Conservation (phyloP, 1,140 invertebrate genomes). For the Leucophenga varia region DNA sequence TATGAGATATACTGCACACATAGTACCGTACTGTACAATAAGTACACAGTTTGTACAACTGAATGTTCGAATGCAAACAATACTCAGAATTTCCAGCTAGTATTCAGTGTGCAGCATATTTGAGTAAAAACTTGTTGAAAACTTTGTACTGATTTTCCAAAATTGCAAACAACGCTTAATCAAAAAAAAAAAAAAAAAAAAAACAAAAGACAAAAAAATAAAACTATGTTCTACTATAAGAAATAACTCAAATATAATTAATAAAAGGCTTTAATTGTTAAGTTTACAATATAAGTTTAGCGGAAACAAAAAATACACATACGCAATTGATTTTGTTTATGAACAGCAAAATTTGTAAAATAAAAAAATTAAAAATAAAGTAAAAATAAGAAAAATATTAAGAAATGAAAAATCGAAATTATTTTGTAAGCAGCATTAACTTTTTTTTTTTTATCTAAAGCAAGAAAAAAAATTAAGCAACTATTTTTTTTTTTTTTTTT, state of each 20-base stretch:
- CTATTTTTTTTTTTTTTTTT: constrained; percentile 27
- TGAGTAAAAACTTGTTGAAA: too few species aligned
- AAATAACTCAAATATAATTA: neutral
- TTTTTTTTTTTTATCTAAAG: too few species aligned
- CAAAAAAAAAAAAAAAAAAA: neutral
- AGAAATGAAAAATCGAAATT: constrained; percentile 5
- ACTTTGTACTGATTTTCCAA: constrained; percentile 23
- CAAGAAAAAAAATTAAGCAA: constrained; percentile 7
- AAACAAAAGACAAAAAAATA: constrained; percentile 1
- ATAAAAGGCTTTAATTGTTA: constrained; percentile 17
- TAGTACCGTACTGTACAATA: too few species aligned
- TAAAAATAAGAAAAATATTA: constrained; percentile 3
- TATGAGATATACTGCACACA: too few species aligned
- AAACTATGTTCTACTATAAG: too few species aligned
- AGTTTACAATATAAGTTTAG: constrained; percentile 6
- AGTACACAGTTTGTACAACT: too few species aligned
- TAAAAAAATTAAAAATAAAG: constrained; percentile 4
- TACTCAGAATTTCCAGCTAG: too few species aligned
- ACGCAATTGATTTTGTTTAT: constrained; percentile 17
- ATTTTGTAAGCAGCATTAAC: too few species aligned
- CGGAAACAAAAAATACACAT: too few species aligned
- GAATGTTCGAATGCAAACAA: too few species aligned
- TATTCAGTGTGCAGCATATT: too few species aligned
- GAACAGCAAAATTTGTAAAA: constrained; percentile 23
- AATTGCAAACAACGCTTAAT: constrained; percentile 3